Evolutionary conservation across 2,113 vertebrate genomes (phyloP), one percentile per base, ranked within the genome.

Genomic region (Uria lomvia): DNA sequence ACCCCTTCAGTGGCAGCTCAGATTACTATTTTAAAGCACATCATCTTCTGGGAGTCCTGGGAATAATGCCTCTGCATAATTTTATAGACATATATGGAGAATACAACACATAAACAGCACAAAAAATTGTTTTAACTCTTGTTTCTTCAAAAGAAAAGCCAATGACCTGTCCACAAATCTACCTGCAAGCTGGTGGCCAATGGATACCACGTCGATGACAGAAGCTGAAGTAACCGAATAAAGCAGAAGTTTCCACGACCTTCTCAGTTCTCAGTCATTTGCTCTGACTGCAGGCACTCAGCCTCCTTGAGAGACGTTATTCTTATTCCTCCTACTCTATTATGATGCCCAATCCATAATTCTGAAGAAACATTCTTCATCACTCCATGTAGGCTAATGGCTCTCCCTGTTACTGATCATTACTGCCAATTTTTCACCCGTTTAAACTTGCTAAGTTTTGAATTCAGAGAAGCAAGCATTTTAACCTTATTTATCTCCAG

Each of bases 141-240:
- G 23, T 9, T 65, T 15, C 53, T 76, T 49, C 29, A 43, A 50
- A 80, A 55, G 30, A 68, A 63, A 22, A 55, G n/a, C 15, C 10
- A 56, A 12, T 27, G 14, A 55, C 12, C 47, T 50, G 52, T 18
- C 11, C 40, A 59, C 29, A 55, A 11, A 75, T 26, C 45, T 11
- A 6, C n/a, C 43, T 27, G 34, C 19, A 47, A 55, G 34, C 26
- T 30, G 45, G 15, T 40, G 34, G 60, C 27, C 73, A 58, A 40
- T 8, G 11, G 52, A 30, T 29, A 49, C 15, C 30, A 45, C 0
- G 5, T 1, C 9, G 20, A 40, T 32, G 27, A 15, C 30, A 79
- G 55, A 86, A 59, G 32, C 29, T 6, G 12, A n/a, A 45, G 38
- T 7, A 58, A 71, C 10, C 0, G 1, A 66, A 71, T 1, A 21